Conservation (phyloP, 1,140 invertebrate species). For the Tetragonula clypearis region DNA sequence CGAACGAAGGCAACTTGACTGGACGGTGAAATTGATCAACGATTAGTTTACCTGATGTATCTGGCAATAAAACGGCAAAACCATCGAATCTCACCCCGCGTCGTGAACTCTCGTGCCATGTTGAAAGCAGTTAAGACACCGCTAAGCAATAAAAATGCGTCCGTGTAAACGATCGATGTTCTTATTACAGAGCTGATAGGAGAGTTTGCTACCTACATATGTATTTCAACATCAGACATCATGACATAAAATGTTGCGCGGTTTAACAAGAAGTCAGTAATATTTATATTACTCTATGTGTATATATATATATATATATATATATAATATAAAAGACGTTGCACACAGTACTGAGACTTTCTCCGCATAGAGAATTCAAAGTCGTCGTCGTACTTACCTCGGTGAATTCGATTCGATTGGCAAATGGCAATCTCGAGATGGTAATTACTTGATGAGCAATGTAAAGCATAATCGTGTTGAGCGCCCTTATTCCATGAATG, state of each 20-base stretch:
- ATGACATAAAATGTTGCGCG: neutral
- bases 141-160: constrained; percentile 85
- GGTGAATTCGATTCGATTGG: constrained; percentile 84
- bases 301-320: too few species aligned
- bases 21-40: neutral
- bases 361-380: neutral
- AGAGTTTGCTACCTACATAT: constrained; percentile 82
- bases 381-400: constrained; percentile 74
- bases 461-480: constrained; percentile 84
- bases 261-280: too few species aligned
- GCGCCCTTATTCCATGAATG: constrained; percentile 84
- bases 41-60: constrained; percentile 82
- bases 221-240: constrained; percentile 42
- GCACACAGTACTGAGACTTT: neutral
- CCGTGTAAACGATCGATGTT: constrained; percentile 85
- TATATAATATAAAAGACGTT: too few species aligned
- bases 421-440: constrained; percentile 83
- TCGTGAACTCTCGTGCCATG: constrained; percentile 81
- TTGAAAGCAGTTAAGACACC: constrained; percentile 85
- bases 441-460: constrained; percentile 85
- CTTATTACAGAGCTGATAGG: constrained; percentile 83
- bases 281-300: too few species aligned
- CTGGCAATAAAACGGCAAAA: constrained; percentile 83
- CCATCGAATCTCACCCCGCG: constrained; percentile 82
- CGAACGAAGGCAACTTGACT: too few species aligned